Percentiles rank a stretch among this genome's conserved stretches.
phyloP scores from a whole-genome alignment of 2,888 invertebrate genomes.

The Synergus gifuensis region DNA sequence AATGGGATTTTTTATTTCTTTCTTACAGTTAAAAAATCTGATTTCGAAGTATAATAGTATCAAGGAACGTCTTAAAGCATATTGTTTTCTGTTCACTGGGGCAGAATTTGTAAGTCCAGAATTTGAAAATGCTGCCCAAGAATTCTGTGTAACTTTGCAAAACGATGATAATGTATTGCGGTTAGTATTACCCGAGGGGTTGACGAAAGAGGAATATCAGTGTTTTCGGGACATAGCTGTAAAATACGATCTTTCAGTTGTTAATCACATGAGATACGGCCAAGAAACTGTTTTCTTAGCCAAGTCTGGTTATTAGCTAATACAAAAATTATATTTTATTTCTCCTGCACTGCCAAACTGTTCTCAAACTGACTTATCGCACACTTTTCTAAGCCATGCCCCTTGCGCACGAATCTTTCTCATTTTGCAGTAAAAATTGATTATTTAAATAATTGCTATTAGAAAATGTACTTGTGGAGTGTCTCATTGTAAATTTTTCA shows the following conservation, averaged over 20 bases:
- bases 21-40: background rate
- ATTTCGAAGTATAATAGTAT: background rate
- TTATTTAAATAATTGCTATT: no score
- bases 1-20: background rate
- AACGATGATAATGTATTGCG: constrained; percentile 77
- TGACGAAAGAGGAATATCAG: constrained; percentile 78
- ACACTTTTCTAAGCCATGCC: no score
- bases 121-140: constrained; percentile 76
- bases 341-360: background rate
- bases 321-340: background rate
- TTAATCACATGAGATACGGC: constrained; percentile 62
- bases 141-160: constrained; percentile 79
- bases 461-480: no score
- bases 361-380: no score
- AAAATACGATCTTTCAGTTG: constrained; percentile 78
- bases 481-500: no score
- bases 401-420: background rate
- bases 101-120: constrained; percentile 47
- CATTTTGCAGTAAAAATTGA: no score
- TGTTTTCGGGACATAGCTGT: constrained; percentile 79
- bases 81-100: background rate
- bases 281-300: constrained; percentile 56
- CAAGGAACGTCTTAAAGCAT: background rate
- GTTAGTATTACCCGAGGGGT: constrained; percentile 78
- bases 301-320: constrained; percentile 29